These are phyloP conservation scores for Timema cristinae DNA, from an alignment of 2,888 invertebrate species.

Conservation along the genomic window DNA sequence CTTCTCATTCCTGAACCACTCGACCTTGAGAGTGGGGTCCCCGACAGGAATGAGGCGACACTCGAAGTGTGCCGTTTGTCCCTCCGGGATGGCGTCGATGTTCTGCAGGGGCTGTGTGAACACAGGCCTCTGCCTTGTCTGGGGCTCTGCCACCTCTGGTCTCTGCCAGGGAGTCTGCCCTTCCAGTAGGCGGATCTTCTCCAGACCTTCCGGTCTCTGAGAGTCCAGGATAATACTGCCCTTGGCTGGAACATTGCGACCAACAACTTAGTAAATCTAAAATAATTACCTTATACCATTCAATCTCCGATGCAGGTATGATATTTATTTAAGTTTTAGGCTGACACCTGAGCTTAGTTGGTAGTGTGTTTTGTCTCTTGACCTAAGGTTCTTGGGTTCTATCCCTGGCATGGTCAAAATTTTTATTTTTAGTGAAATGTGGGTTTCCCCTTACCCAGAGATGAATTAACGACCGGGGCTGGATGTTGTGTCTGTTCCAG, in stretches of 20 bases:
- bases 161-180: conserved; percentile 72
- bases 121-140: conserved; percentile 85
- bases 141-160: conserved; percentile 74
- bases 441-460: too few relatives aligned
- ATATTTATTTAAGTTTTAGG: too few relatives aligned
- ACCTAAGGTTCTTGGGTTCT: too few relatives aligned
- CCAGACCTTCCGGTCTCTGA: conserved; percentile 91
- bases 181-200: conserved; percentile 85
- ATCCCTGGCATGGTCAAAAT: too few relatives aligned
- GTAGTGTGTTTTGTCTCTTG: too few relatives aligned
- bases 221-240: conserved; percentile 85
- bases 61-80: conserved; percentile 92
- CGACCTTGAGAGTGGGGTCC: conserved; percentile 90
- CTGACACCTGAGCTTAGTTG: too few relatives aligned
- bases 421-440: too few relatives aligned
- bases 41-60: conserved; percentile 91
- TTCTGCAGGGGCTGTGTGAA: conserved; percentile 93
- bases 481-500: too few relatives aligned
- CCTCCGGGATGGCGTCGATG: conserved; percentile 81
- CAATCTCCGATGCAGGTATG: too few relatives aligned
- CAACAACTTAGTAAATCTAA: background rate
- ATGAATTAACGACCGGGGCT: too few relatives aligned
- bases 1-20: conserved; percentile 93
- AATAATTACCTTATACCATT: too few relatives aligned
- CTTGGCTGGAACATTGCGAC: conserved; percentile 50